Conservation (phyloP, 2,113 vertebrate genomes). For the Cercopithecus mona region DNA sequence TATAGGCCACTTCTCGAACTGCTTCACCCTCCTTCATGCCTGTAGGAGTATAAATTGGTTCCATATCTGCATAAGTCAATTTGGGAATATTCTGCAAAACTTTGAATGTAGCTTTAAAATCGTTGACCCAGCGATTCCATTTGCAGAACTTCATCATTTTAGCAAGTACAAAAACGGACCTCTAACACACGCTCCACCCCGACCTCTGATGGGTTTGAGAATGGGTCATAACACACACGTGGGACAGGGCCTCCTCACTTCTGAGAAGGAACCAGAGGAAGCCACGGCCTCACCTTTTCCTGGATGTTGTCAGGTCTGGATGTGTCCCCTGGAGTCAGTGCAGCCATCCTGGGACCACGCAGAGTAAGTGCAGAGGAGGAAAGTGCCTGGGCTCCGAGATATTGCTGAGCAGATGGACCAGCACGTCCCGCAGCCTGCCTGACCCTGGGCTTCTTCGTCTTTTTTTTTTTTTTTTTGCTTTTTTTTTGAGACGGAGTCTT, state of each 20-base stretch:
- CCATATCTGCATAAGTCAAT: neutral
- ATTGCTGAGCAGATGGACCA: neutral
- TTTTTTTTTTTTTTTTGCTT: too few relatives aligned
- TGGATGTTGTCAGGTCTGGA: neutral
- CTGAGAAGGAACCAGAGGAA: neutral
- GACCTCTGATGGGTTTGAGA: neutral
- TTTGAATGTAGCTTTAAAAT: neutral
- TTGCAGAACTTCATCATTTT: neutral
- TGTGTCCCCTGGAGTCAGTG: neutral
- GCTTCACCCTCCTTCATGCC: neutral
- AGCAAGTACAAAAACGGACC: neutral
- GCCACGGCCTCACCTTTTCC: neutral
- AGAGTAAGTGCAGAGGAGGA: neutral
- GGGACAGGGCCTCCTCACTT: neutral
- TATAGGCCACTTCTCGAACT: neutral
- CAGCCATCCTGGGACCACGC: neutral
- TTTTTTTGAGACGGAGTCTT: too few relatives aligned
- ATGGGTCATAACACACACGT: neutral
- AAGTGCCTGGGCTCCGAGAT: neutral
- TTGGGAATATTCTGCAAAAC: neutral
- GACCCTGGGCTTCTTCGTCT: neutral
- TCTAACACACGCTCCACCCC: neutral
- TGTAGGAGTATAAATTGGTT: neutral
- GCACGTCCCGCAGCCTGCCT: neutral
- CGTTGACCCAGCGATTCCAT: neutral